Base-by-base conservation (phyloP, 2,113 vertebrate species). In the Hystrix cristata region DNA sequence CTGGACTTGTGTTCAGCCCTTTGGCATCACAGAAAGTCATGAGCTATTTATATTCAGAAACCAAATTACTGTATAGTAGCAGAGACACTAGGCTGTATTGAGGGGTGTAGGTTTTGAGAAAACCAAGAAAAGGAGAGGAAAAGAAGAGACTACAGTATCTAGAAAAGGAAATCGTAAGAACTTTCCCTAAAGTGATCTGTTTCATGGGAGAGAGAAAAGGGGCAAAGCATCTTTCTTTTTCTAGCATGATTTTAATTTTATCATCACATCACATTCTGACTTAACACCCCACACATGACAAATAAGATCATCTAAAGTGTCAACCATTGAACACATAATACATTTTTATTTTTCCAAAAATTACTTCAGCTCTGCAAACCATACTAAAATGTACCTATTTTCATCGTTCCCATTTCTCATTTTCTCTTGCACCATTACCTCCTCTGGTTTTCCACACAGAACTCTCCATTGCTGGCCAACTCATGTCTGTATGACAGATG, bases 371-470 rank as follows among this genome's bases (percentile, higher is more conserved):
- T 86, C 38, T 78, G 83, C 31, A 69, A 81, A 76, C 34, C 62
- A 3, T 79, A 15, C 10, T 62, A 80, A 96, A 92, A 95, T 64
- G 38, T 46, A 59, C 72, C 64, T 92, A 60, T 2, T 96, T 96
- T 93, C 55, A 69, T 93, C 79, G 91, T 93, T 48, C 93, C 25
- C 11, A 43, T 67, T 93, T 95, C 71, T 90, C 34, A 21, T 79
- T 93, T 81, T 91, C 87, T 76, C 87, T 69, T 88, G 64, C 31
- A 69, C 51, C 71, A 95, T 57, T 85, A 85, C 21, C 46, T 91
- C n/a, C 38, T 62, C 38, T 76, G 4, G 19, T 86, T 94, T 87
- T 85, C 69, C 43, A 65, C 48, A 69, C 0, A 0, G 18, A 90
- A 78, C 27, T 79, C 16, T 90, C 90, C 78, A 79, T 80, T 95